Evolutionary conservation across 2,797 vertebrate species (phyloP).

Genomic region (Eulemur coronatus): DNA sequence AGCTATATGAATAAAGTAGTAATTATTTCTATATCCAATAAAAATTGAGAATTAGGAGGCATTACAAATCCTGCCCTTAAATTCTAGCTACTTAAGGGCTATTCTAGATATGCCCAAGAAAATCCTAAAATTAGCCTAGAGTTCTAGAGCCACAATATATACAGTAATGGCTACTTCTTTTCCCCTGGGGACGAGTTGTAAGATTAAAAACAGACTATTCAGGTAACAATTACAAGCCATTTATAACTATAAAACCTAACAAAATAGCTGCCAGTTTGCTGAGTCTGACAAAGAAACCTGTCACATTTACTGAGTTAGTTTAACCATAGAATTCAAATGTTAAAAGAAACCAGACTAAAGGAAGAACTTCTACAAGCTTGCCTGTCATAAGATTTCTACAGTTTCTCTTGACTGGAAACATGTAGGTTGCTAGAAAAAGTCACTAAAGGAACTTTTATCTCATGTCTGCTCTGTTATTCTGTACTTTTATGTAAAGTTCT

Average conservation of each 20-base stretch:
- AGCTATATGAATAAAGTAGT: not conserved
- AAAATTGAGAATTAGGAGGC: not conserved
- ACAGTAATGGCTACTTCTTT: not conserved
- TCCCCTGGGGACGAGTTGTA: not conserved
- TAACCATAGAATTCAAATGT: slow-evolving; percentile 35
- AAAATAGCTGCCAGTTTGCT: slow-evolving; percentile 20
- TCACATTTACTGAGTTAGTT: slow-evolving; percentile 44
- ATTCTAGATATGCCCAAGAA: not conserved
- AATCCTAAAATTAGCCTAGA: not conserved
- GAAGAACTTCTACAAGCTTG: not conserved
- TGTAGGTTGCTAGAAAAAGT: slow-evolving; percentile 11
- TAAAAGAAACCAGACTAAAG: slow-evolving; percentile 44
- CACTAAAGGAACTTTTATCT: slow-evolving; percentile 11
- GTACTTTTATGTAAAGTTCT: not conserved
- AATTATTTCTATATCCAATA: slow-evolving; percentile 1
- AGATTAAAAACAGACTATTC: slow-evolving; percentile 1
- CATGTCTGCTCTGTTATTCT: not conserved
- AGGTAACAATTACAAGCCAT: slow-evolving; percentile 19
- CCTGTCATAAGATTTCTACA: not conserved
- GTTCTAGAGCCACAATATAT: not conserved
- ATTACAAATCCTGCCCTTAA: not conserved
- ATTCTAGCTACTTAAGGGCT: not conserved
- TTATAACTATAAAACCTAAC: slow-evolving; percentile 46
- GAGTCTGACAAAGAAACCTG: slow-evolving; percentile 43
- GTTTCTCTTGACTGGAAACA: slow-evolving; percentile 30